phyloP scores from a whole-genome alignment of 2,888 invertebrate genomes.

The Chrysolina americana region DNA sequence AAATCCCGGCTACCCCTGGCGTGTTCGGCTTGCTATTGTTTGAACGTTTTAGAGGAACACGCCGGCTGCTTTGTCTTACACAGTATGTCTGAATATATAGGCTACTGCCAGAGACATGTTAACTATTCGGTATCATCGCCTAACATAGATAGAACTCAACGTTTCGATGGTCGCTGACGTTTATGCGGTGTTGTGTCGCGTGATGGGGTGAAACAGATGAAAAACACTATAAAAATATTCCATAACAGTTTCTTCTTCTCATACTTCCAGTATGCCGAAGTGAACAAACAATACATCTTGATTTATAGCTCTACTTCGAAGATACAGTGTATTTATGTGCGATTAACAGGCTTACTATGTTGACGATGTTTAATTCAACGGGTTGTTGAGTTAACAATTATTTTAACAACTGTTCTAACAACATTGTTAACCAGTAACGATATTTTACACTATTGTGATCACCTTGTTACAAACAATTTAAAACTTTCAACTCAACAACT shows the following conservation, averaged over 20 bases:
- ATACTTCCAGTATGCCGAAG: too few species aligned
- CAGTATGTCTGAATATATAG: conserved; percentile 62
- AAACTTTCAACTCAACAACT: too few species aligned
- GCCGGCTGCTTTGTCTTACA: conserved; percentile 60
- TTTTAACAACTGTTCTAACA: too few species aligned
- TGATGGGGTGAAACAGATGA: background rate
- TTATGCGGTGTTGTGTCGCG: background rate
- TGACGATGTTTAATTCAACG: too few species aligned
- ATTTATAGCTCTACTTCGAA: too few species aligned
- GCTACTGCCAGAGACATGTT: conserved; percentile 62
- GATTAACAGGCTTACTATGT: too few species aligned
- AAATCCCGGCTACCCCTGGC: conserved; percentile 51
- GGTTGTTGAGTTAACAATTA: too few species aligned
- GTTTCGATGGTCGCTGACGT: conserved; percentile 36
- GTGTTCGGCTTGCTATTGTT: conserved; percentile 57
- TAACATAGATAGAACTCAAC: conserved; percentile 42
- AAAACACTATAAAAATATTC: background rate
- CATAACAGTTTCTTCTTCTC: background rate
- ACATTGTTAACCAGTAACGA: too few species aligned
- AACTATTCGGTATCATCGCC: conserved; percentile 58
- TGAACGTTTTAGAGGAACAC: conserved; percentile 52
- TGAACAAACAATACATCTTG: too few species aligned
- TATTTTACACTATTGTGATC: too few species aligned
- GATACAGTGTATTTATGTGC: too few species aligned
- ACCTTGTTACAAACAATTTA: too few species aligned